Evolutionary conservation across 2,888 invertebrate species (phyloP).

Genomic region (Agelastica alni): DNA sequence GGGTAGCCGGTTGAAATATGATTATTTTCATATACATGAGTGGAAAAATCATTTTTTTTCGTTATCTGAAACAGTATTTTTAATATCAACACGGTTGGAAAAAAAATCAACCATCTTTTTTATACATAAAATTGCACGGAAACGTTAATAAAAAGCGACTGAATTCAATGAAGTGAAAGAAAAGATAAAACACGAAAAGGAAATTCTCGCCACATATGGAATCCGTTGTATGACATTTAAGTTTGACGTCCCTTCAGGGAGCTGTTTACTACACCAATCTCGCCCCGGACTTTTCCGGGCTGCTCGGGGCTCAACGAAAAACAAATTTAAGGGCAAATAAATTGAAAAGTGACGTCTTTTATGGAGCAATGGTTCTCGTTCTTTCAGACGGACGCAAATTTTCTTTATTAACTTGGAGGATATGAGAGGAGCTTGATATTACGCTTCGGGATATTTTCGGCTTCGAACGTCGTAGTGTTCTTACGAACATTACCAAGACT

Average conservation of each 20-base stretch:
- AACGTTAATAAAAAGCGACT: no score
- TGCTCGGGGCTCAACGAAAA: constrained; percentile 43
- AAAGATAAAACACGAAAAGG: constrained; percentile 23
- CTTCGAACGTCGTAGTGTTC: no score
- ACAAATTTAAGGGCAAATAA: constrained; percentile 53
- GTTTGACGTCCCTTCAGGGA: constrained; percentile 54
- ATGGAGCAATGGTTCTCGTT: constrained; percentile 36
- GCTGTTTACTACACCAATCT: constrained; percentile 55
- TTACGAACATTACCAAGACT: no score
- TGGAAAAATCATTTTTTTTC: no score
- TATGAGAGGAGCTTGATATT: no score
- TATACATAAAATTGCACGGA: no score
- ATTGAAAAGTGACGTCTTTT: constrained; percentile 52
- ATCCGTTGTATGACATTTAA: constrained; percentile 54
- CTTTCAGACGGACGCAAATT: constrained; percentile 15
- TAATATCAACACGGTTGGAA: no score
- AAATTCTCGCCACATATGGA: constrained; percentile 44
- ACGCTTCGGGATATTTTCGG: no score
- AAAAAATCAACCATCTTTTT: no score
- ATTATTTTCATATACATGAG: no score
- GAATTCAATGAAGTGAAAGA: constrained; percentile 27
- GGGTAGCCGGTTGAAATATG: no score
- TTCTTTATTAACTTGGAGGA: constrained; percentile 22
- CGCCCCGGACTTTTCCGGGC: constrained; percentile 41
- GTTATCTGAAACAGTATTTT: no score